Evolutionary conservation across 2,113 vertebrate species (phyloP).

Genomic region (Poicephalus meyeri): DNA sequence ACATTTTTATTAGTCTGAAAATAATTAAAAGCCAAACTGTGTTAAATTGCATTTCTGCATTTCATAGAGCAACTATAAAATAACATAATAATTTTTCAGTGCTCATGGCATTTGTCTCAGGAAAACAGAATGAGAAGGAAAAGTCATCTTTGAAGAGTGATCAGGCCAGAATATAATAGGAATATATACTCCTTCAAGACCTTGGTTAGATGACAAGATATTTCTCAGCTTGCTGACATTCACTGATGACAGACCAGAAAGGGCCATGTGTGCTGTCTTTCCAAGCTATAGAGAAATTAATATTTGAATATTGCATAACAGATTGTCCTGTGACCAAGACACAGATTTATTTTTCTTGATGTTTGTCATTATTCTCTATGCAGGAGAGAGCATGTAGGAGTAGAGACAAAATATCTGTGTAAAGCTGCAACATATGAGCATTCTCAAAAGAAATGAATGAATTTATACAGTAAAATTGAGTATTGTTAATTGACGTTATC

Average conservation of each 20-base stretch:
- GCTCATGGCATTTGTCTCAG: neutral
- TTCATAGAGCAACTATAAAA: neutral
- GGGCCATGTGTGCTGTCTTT: neutral
- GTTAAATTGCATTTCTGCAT: neutral
- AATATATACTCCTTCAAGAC: neutral
- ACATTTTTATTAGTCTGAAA: neutral
- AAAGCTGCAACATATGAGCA: neutral
- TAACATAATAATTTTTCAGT: neutral
- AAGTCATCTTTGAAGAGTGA: neutral
- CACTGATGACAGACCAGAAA: neutral
- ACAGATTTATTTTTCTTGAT: neutral
- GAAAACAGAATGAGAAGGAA: neutral
- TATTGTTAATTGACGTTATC: neutral
- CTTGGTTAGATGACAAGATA: neutral
- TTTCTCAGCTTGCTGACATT: neutral
- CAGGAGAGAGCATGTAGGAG: neutral
- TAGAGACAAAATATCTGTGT: neutral
- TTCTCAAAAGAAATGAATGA: neutral
- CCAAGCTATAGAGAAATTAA: neutral
- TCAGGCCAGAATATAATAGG: neutral
- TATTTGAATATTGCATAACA: neutral
- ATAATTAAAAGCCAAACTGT: neutral
- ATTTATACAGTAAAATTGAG: neutral
- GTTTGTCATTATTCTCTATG: neutral
- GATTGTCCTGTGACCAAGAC: neutral